Evolutionary conservation across 2,113 vertebrate species (phyloP).

Genomic region (Xyliphius kryptos): DNA sequence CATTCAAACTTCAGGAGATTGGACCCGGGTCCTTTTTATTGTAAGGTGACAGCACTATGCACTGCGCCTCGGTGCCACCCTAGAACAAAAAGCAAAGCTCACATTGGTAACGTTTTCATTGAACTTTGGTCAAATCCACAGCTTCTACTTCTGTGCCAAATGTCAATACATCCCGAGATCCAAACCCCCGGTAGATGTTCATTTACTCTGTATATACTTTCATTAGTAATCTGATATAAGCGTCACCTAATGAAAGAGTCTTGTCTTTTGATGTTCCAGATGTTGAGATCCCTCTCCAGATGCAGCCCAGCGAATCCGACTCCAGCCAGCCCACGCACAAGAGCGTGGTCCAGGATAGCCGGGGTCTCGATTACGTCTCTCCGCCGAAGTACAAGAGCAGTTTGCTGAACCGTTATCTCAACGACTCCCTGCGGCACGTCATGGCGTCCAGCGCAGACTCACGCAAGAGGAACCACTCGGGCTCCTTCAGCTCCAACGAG

Average conservation of each 20-base stretch:
- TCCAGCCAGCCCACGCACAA: constrained; percentile 75
- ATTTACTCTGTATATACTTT: too few species aligned
- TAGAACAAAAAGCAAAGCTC: too few species aligned
- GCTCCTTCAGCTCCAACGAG: constrained; percentile 92
- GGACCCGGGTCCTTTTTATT: too few species aligned
- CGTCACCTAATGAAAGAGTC: constrained; percentile 19
- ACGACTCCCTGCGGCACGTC: constrained; percentile 91
- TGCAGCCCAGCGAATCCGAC: constrained; percentile 69
- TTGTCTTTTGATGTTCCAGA: constrained; percentile 57
- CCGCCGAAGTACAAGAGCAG: constrained; percentile 97
- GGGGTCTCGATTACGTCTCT: constrained; percentile 76
- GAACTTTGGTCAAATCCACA: too few species aligned
- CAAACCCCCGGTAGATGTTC: too few species aligned
- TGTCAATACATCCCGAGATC: too few species aligned
- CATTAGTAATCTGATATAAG: too few species aligned
- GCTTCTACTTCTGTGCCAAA: too few species aligned
- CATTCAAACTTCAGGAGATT: too few species aligned
- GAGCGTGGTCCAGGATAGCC: constrained; percentile 69
- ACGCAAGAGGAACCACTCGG: constrained; percentile 84
- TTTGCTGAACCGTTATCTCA: constrained; percentile 92
- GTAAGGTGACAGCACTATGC: too few species aligned
- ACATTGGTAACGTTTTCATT: too few species aligned
- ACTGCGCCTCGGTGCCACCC: too few species aligned
- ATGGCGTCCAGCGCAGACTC: constrained; percentile 79
- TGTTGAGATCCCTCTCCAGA: constrained; percentile 76